Conservation (phyloP, 2,797 vertebrate genomes). For the Pteropus rufus region DNA sequence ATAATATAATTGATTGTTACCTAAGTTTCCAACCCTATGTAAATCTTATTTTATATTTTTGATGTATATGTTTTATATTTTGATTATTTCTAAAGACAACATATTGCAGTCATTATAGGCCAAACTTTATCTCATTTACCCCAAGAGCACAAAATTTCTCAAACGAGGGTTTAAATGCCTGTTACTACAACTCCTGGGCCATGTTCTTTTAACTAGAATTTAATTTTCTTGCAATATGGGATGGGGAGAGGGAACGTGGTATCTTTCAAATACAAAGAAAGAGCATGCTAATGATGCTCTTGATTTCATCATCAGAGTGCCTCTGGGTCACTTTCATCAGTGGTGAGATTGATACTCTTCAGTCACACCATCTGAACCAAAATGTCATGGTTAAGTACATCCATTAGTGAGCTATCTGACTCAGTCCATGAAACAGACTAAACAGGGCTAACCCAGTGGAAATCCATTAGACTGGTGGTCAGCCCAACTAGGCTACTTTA, state of each 20-base stretch:
- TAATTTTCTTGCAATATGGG: not conserved
- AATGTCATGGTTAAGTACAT: not conserved
- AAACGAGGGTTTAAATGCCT: not conserved
- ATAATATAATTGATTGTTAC: not conserved
- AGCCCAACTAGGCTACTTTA: not conserved
- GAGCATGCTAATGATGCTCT: too few species aligned
- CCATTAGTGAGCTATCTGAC: not conserved
- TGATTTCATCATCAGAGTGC: not conserved
- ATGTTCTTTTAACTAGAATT: not conserved
- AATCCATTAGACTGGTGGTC: not conserved
- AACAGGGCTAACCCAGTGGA: not conserved
- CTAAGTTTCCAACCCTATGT: not conserved
- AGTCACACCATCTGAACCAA: not conserved
- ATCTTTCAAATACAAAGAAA: not conserved
- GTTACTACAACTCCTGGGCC: not conserved
- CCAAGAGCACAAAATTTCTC: not conserved
- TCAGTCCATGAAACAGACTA: not conserved
- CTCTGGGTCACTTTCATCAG: not conserved
- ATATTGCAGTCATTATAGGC: not conserved
- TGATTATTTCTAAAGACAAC: slow-evolving; percentile 6
- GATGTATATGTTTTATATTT: not conserved
- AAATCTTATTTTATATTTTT: not conserved
- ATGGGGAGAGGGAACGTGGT: not conserved
- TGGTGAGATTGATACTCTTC: not conserved
- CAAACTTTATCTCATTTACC: not conserved